Percentiles rank a stretch among this genome's conserved stretches.
phyloP scores from a whole-genome alignment of 2,797 vertebrate genomes.

The Semotilus atromaculatus region DNA sequence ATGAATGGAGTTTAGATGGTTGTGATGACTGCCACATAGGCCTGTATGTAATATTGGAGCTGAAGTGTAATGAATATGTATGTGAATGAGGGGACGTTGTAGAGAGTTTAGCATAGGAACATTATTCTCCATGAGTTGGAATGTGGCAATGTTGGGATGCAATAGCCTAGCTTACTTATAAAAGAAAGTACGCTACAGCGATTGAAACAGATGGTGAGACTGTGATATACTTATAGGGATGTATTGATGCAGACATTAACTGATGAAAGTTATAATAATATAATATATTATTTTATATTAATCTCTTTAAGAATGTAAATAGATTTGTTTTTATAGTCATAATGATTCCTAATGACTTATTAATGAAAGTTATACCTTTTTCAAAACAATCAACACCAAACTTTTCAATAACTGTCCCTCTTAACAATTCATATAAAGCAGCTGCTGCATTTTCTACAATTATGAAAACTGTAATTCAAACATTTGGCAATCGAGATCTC shows the following conservation, averaged over 20 bases:
- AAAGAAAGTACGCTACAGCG: background rate
- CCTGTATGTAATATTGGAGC: conserved; percentile 28
- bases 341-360: background rate
- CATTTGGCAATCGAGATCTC: background rate
- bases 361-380: background rate
- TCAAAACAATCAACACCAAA: background rate
- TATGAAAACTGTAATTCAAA: background rate
- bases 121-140: conserved; percentile 18
- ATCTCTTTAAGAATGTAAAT: too few relatives aligned
- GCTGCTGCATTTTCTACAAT: background rate
- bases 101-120: conserved; percentile 19
- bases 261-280: background rate
- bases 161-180: background rate
- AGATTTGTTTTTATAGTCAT: too few relatives aligned
- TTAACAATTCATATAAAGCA: background rate
- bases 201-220: background rate
- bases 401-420: background rate
- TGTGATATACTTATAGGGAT: background rate
- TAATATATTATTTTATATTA: too few relatives aligned
- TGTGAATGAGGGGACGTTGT: conserved; percentile 16
- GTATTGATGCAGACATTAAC: background rate
- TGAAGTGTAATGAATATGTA: conserved; percentile 45
- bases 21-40: conserved; percentile 41
- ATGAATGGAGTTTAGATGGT: conserved; percentile 39
- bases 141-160: background rate